Base-by-base conservation (phyloP, 2,113 vertebrate species). In the Lonchura striata region DNA sequence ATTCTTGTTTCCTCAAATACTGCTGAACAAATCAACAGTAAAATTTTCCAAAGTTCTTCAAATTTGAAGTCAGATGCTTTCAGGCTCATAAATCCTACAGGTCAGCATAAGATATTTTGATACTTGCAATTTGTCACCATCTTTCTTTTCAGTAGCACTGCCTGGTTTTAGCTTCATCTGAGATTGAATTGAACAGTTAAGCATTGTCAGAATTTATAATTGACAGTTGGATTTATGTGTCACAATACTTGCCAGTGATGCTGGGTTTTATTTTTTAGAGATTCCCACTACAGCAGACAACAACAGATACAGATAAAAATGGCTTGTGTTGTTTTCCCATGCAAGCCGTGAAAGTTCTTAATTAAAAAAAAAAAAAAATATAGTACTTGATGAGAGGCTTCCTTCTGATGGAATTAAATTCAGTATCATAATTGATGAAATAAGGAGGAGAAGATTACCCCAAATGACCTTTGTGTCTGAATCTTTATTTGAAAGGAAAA, bases 361-460 rank as follows among this genome's bases (percentile, higher is more conserved):
- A 59, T 44, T 28, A n/a, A n/a, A n/a, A n/a, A n/a, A n/a, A n/a
- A 41, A 37, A 86, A 47, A 57, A 68, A 81, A 42, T 49, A 44
- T 9, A 25, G 50, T 56, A 53, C 20, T 57, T 92, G 42, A 72
- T 80, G 63, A 74, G 50, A 61, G 65, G 49, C 31, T 88, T 92
- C 66, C 82, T 89, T 82, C 31, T 68, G 31, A 71, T 64, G 22
- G 86, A 94, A 94, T 68, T 52, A 64, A 41, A 57, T 85, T 85
- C 70, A 72, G 33, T 57, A 47, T 25, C 37, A 35, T 79, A 87
- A 91, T 46, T 72, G 78, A 80, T 28, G 35, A 85, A 96, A 88
- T 90, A 63, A 87, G 46, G 27, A 90, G 77, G 76, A 96, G 57
- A 35, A 85, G 82, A 82, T 94, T 95, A 95, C 95, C 93, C 13